Evolutionary conservation across 2,888 invertebrate species (phyloP), one percentile per base, ranked within the genome.

Genomic region (Caenorhabditis imperialis): DNA sequence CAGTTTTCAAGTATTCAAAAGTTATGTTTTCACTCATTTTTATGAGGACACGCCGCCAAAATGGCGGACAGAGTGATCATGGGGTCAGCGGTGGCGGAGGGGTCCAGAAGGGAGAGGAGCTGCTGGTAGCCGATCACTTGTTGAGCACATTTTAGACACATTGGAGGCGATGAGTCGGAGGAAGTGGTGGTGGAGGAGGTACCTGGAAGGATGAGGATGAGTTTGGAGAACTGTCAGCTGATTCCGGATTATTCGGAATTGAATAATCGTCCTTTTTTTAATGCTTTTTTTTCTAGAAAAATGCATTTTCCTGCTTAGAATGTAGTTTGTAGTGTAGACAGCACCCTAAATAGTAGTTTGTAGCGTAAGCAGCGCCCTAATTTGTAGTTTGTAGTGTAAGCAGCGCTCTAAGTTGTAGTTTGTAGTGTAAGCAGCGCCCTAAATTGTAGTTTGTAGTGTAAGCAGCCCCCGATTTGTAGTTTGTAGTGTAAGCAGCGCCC

Each of bases 51-150:
- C 1, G 70, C 77, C 10, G 75, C 62, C 3, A 82, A 67, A 27
- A 82, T 61, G 1, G 79, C 77, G 0, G 81, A 73, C 8, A 82
- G 70, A 8, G 81, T 79, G 12, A 77, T 30, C 54, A 82, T 58
- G 1, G 82, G 77, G 33, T 81, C 82, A 27, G 75, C n/a, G 5
- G 65, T 12, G 2, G 75, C 58, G 7, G 73, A 27, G 1, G 82
- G 82, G 33, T 82, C 81, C 23, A 82, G 44, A 25, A 79, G 50
- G 4, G 72, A 54, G 53, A 82, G 48, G 12, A 82, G 75, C 48
- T 82, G 82, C 37, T 80, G 80, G 50, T 81, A 82, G 18, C 71
- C 58, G 18, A 82, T 60, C 1, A 77, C 81, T 53, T 81, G 82
- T 51, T 81, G 81, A 10, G 82, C 77, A 22, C 82, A 82, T 48